Evolutionary conservation across 2,113 vertebrate genomes (phyloP), one percentile per base, ranked within the genome.

Genomic region (Jaculus jaculus): DNA sequence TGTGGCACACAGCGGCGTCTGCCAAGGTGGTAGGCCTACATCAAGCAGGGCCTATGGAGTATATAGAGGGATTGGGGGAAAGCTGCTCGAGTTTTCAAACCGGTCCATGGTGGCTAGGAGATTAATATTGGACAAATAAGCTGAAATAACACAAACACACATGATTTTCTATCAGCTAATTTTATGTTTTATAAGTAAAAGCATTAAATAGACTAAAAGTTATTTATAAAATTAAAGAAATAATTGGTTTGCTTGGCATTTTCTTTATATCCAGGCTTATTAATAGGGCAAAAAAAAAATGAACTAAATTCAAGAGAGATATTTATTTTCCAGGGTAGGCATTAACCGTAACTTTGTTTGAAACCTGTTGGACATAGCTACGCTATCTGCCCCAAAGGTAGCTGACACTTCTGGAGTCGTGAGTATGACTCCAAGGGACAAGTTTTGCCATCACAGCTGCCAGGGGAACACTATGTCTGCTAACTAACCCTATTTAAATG

Each of bases 211-310:
- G 20, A 39, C 17, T 84, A 51, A 77, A 80, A 91, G 9, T 84
- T 89, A 85, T 85, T 84, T 87, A 47, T 4, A 42, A 20, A 81
- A 58, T 80, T 79, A 51, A 72, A 80, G 74, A 89, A 61, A 89
- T 51, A 51, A 51, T 8, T 79, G 63, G 6, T 75, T 75, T 32
- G 7, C 9, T 16, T 73, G 61, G 37, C 24, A 61, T 72, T 65
- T 47, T 74, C 11, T 58, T 58, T 39, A 37, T 69, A 74, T 30
- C 7, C 23, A 66, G 17, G 32, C 77, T 60, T 16, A 61, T 61
- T 85, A 73, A 39, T 2, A 20, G 26, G 13, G 7, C 23, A 21
- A 37, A 63, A 84, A 60, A 80, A 9, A 54, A 66, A 66, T 66
- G 32, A 86, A 60, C 58, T 39, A 69, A 0, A 13, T 15, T n/a